Base-by-base conservation (phyloP, 2,888 invertebrate genomes). In the Limenitis camilla region DNA sequence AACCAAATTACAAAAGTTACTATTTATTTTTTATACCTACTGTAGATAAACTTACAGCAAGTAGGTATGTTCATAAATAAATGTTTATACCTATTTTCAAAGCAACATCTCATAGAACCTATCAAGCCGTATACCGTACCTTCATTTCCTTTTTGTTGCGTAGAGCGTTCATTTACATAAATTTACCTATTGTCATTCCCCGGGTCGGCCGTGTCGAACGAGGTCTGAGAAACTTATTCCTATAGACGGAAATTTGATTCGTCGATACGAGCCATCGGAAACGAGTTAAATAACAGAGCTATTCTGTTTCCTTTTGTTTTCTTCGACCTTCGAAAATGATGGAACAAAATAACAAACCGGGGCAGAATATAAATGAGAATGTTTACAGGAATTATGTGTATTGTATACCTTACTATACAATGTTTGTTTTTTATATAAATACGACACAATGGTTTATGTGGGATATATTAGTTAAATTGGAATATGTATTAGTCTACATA, bases 131-230 rank as follows among this genome's bases (percentile, higher is more conserved):
- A 76, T 72, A 72, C 68, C 72, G 68, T 66, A 67, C 71, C 63
- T 72, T 80, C 81, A 76, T 84, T 85, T 84, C 81, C 81, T 81
- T 81, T 82, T 83, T 81, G 83, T 82, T 81, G 74, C 82, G 75
- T 72, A 77, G 71, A 70, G 69, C 65, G 69, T 72, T 82, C 81
- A 84, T 86, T 85, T 83, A 84, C 83, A 85, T 85, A 85, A 82
- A 85, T 84, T 84, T 82, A 83, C 78, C 80, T 83, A 83, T 86
- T 85, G 84, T 86, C 81, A 81, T 81, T 80, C 78, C 61, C 49
- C 65, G 62, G 67, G 69, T 72, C 69, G 74, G 64, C 66, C 66
- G 60, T 47, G 42, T 53, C 67, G 72, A 75, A 74, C 68, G 72
- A 74, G 72, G 73, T 76, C 72, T 74, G 65, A 66, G 69, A 62